Conservation (phyloP, 2,797 vertebrate species). For the Pseudomugil gertrudae region DNA sequence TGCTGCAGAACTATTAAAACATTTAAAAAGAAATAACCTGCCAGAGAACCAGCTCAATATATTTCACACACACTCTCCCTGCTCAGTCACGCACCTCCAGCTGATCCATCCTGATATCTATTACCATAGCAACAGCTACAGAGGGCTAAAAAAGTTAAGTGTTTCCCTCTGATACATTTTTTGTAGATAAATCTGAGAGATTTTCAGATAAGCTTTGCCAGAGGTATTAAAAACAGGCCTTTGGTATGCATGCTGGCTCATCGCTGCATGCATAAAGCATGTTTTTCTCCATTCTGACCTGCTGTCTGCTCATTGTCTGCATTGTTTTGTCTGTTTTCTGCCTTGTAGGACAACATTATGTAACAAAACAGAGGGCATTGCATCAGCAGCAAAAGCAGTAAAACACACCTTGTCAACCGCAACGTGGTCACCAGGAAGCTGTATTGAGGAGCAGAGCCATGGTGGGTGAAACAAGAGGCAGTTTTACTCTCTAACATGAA, state of each 20-base stretch:
- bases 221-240: conserved; percentile 46
- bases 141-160: conserved; percentile 24
- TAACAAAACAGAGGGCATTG: conserved; percentile 2
- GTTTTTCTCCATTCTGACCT: conserved; percentile 2
- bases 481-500: conserved; percentile 18
- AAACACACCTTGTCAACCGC: conserved; percentile 57
- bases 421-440: conserved; percentile 11
- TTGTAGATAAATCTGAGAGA: conserved; percentile 55
- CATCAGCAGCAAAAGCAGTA: not conserved
- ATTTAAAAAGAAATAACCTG: conserved; percentile 22
- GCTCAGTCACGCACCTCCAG: conserved; percentile 35
- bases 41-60: conserved; percentile 21
- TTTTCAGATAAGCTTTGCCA: conserved; percentile 59
- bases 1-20: conserved; percentile 2
- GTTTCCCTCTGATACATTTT: conserved; percentile 22
- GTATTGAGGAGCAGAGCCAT: conserved; percentile 8
- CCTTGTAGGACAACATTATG: not conserved
- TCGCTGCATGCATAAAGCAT: not conserved
- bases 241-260: conserved; percentile 14
- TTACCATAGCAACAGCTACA: conserved; percentile 72
- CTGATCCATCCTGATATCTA: conserved; percentile 43
- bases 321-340: conserved; percentile 1
- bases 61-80: conserved; percentile 46
- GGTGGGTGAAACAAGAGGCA: not conserved
- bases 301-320: conserved; percentile 13